Conservation (phyloP, 2,113 vertebrate genomes). For the Ptychochromis oligacanthus region DNA sequence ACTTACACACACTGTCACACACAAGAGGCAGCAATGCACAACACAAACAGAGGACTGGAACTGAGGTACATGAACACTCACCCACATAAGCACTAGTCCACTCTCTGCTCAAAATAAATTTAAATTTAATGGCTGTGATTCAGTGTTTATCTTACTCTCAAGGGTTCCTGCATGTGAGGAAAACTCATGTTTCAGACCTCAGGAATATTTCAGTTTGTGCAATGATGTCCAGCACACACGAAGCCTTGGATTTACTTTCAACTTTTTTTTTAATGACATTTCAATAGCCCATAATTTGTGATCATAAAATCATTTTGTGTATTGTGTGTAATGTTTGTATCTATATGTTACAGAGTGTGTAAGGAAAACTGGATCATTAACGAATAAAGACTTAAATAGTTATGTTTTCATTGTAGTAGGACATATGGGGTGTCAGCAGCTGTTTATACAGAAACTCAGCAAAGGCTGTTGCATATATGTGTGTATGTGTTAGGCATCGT, state of each 20-base stretch:
- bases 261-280: constrained; percentile 10
- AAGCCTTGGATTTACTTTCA: neutral
- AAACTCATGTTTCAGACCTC: constrained; percentile 10
- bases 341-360: neutral
- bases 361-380: constrained; percentile 47
- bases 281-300: constrained; percentile 16
- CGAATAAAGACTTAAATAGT: constrained; percentile 37
- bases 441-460: constrained; percentile 48
- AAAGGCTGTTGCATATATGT: constrained; percentile 2
- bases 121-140: constrained; percentile 41
- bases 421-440: constrained; percentile 41
- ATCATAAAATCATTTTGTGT: constrained; percentile 20
- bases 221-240: neutral
- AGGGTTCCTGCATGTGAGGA: constrained; percentile 26
- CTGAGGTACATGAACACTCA: constrained; percentile 40
- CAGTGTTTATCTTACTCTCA: constrained; percentile 14
- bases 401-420: constrained; percentile 35
- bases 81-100: constrained; percentile 20
- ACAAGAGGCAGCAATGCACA: constrained; percentile 9
- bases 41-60: constrained; percentile 26
- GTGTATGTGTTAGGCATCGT: neutral
- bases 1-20: neutral
- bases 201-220: constrained; percentile 36
- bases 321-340: constrained; percentile 33
- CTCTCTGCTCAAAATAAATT: constrained; percentile 28